These are phyloP conservation scores for Cryptomyrus ogoouensis DNA, from an alignment of 2,113 vertebrate genomes.

Conservation along the genomic window DNA sequence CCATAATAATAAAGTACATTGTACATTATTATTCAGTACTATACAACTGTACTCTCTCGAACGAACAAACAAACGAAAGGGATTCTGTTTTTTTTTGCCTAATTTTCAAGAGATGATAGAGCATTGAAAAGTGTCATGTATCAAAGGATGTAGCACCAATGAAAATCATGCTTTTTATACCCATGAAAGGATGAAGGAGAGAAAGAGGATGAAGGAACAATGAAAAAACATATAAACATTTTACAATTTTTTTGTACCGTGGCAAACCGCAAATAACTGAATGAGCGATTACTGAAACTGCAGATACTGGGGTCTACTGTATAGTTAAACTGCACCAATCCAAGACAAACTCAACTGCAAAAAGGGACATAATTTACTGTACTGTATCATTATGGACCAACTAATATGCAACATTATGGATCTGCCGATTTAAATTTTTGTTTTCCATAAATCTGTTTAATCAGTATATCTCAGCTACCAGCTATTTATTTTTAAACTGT, in stretches of 20 bases:
- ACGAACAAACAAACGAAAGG: not conserved
- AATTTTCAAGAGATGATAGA: not conserved
- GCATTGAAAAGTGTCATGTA: not conserved
- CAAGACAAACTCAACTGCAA: not conserved
- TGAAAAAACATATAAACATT: not conserved
- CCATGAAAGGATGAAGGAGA: not conserved
- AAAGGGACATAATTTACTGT: not conserved
- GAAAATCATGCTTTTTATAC: not conserved
- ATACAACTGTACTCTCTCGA: not conserved
- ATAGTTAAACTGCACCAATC: not conserved
- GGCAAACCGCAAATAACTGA: no score
- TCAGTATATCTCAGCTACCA: not conserved
- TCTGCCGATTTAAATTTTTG: not conserved
- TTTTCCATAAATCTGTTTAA: not conserved
- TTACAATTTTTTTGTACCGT: not conserved
- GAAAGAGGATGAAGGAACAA: not conserved
- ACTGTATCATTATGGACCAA: not conserved
- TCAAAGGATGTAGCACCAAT: not conserved
- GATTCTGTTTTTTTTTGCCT: not conserved
- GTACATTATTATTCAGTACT: not conserved
- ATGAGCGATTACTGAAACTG: not conserved
- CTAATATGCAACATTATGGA: not conserved
- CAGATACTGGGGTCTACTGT: not conserved
- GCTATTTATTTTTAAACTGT: constrained; percentile 3
- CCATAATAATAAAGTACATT: not conserved